These are phyloP conservation scores for Trogon surrucura DNA, from an alignment of 2,113 vertebrate species.

Conservation along the genomic window DNA sequence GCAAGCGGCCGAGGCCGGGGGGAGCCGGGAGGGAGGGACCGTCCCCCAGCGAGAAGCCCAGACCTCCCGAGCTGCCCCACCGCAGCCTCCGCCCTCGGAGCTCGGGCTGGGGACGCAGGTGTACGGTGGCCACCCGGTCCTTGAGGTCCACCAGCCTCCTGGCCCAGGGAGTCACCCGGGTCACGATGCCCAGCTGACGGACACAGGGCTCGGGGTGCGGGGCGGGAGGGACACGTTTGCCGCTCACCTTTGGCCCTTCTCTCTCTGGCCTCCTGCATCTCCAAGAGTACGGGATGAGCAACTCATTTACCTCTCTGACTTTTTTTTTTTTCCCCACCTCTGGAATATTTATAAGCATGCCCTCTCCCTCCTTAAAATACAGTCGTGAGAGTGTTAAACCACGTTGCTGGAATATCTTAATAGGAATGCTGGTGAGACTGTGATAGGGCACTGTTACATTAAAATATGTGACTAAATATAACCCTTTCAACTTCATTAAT, in stretches of 20 bases:
- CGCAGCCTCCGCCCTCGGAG: neutral
- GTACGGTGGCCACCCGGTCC: neutral
- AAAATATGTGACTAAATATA: slow-evolving; percentile 9
- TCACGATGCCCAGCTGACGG: too few relatives aligned
- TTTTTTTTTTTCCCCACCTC: fast-evolving
- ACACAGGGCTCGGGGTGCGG: neutral
- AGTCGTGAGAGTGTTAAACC: neutral
- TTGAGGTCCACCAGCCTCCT: neutral
- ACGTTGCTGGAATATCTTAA: neutral
- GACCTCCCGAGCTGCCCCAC: too few relatives aligned
- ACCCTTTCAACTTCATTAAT: slow-evolving; percentile 21
- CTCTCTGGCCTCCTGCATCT: neutral
- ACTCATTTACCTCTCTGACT: neutral
- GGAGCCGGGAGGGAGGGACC: neutral
- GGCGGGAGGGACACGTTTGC: neutral
- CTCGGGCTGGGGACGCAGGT: neutral
- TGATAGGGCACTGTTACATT: neutral
- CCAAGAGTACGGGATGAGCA: neutral
- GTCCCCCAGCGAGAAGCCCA: neutral
- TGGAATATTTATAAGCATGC: neutral
- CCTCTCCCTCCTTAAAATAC: neutral
- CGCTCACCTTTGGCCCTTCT: neutral
- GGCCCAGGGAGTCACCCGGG: neutral
- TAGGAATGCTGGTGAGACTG: neutral
- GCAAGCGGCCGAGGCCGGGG: neutral